These are phyloP conservation scores for Sturmia bella DNA, from an alignment of 2,888 invertebrate species.

Conservation along the genomic window DNA sequence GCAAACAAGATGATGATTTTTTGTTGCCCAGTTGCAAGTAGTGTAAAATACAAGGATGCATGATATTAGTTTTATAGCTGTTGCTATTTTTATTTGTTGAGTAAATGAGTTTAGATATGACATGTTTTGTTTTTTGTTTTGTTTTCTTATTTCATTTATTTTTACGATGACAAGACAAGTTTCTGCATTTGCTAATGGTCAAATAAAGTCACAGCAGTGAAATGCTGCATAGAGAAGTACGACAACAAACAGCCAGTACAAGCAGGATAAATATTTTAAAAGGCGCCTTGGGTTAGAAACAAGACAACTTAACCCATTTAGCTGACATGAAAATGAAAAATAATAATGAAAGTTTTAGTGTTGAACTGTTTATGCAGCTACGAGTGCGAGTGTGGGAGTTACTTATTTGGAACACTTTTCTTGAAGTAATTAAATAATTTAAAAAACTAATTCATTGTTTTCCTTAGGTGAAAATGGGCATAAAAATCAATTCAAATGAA, in stretches of 20 bases:
- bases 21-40: constrained; percentile 29
- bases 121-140: constrained; percentile 56
- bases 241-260: constrained; percentile 7
- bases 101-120: constrained; percentile 64
- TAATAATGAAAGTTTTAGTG: constrained; percentile 30
- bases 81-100: constrained; percentile 51
- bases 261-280: constrained; percentile 46
- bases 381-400: constrained; percentile 2
- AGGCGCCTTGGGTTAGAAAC: constrained; percentile 66
- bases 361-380: constrained; percentile 7
- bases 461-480: too few species aligned
- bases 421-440: constrained; percentile 1
- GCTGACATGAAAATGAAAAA: constrained; percentile 47
- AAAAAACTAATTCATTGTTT: too few species aligned
- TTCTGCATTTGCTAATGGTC: constrained; percentile 65
- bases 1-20: constrained; percentile 18
- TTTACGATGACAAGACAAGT: constrained; percentile 60
- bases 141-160: constrained; percentile 1
- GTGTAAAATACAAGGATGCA: constrained; percentile 52
- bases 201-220: constrained; percentile 44
- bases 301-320: constrained; percentile 69
- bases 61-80: constrained; percentile 2
- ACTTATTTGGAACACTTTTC: not conserved
- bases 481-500: too few species aligned
- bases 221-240: constrained; percentile 13